Conservation (phyloP, 2,113 vertebrate species). For the Antennarius striatus region DNA sequence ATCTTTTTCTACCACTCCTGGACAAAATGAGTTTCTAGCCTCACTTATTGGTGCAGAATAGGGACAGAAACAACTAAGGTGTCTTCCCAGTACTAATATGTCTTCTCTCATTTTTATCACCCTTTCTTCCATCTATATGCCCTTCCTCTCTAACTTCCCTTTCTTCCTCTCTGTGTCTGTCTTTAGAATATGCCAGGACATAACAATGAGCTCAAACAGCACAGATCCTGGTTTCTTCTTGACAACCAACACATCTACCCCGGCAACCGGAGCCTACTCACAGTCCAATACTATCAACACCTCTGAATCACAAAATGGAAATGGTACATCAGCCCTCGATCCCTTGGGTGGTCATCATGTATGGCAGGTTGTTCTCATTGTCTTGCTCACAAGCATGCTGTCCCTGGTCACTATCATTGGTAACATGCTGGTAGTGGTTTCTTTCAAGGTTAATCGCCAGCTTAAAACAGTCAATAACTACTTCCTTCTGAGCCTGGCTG, state of each 20-base stretch:
- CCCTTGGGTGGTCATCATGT: slow-evolving; percentile 86
- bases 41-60: slow-evolving; percentile 60
- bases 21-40: slow-evolving; percentile 30
- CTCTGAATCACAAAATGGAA: slow-evolving; percentile 51
- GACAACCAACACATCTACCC: slow-evolving; percentile 77
- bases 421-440: slow-evolving; percentile 94
- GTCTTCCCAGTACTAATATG: slow-evolving; percentile 27
- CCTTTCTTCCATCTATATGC: background rate
- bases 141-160: background rate
- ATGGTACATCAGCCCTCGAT: slow-evolving; percentile 42
- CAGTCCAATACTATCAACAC: slow-evolving; percentile 72
- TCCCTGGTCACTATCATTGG: slow-evolving; percentile 95
- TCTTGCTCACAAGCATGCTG: slow-evolving; percentile 87
- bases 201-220: slow-evolving; percentile 90
- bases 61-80: slow-evolving; percentile 20
- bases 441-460: slow-evolving; percentile 98
- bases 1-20: background rate
- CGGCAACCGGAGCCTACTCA: slow-evolving; percentile 75
- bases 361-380: slow-evolving; percentile 95
- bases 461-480: slow-evolving; percentile 98
- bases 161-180: slow-evolving; percentile 39
- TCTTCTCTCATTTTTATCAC: slow-evolving; percentile 19
- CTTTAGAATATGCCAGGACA: slow-evolving; percentile 92
- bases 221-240: slow-evolving; percentile 82
- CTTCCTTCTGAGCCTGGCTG: slow-evolving; percentile 93